Conservation (phyloP, 2,888 invertebrate genomes). For the Melieria crassipennis region DNA sequence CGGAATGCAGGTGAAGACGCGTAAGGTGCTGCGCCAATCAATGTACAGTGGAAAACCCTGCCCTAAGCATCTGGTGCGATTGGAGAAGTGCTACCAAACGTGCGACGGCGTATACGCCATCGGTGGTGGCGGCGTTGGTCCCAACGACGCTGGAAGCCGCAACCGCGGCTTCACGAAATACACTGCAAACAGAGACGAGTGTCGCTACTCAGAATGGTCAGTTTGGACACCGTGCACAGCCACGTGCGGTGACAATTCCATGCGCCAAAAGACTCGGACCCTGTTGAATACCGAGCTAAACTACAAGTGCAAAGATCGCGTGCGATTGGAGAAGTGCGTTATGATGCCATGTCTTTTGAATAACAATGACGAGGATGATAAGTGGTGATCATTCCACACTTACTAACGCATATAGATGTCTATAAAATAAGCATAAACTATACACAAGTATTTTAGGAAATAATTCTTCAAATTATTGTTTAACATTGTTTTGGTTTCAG, state of each 20-base stretch:
- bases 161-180: constrained; percentile 39
- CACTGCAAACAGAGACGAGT: constrained; percentile 64
- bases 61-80: constrained; percentile 66
- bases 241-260: constrained; percentile 71
- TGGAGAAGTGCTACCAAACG: constrained; percentile 61
- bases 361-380: constrained; percentile 54
- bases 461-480: too few species aligned
- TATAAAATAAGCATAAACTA: neutral
- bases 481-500: too few species aligned
- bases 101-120: constrained; percentile 62
- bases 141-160: constrained; percentile 41
- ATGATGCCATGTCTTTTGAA: constrained; percentile 60
- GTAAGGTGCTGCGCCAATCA: constrained; percentile 67
- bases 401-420: neutral
- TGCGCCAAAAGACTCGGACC: constrained; percentile 68
- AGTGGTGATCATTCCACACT: constrained; percentile 42
- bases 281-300: constrained; percentile 59
- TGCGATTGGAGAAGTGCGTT: constrained; percentile 60
- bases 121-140: constrained; percentile 42
- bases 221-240: constrained; percentile 76
- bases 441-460: neutral
- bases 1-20: constrained; percentile 67
- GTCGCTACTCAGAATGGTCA: constrained; percentile 75
- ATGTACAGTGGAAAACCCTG: constrained; percentile 69
- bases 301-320: constrained; percentile 62